phyloP scores from a whole-genome alignment of 2,113 vertebrate genomes.

The Meleagris gallopavo region DNA sequence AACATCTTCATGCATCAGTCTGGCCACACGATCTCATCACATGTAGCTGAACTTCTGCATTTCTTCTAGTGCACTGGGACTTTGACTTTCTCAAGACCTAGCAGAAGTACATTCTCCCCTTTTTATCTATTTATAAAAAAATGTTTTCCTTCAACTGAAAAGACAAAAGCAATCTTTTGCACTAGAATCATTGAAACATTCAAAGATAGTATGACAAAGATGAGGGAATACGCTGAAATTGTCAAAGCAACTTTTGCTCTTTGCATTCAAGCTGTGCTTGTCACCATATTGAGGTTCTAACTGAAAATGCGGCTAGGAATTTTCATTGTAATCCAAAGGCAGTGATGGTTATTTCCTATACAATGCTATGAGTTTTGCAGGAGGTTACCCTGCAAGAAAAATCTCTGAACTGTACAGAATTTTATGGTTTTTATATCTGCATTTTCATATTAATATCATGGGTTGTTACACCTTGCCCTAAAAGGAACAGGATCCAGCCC shows the following conservation, averaged over 20 bases:
- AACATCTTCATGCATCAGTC: not conserved
- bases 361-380: not conserved
- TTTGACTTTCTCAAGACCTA: not conserved
- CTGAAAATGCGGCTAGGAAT: not conserved
- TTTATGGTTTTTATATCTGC: not conserved
- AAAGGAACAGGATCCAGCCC: not conserved
- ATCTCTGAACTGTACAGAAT: rapidly evolving
- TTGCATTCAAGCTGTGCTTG: not conserved
- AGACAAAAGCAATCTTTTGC: not conserved
- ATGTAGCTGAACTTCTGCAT: not conserved
- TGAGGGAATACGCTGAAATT: not conserved
- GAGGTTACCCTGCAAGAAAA: not conserved
- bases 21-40: not conserved
- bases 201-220: not conserved
- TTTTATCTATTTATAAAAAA: not conserved
- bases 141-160: not conserved
- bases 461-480: not conserved
- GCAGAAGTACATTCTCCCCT: not conserved
- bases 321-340: not conserved
- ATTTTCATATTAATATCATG: not conserved
- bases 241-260: not conserved
- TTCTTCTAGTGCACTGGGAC: not conserved
- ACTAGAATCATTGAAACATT: not conserved
- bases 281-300: not conserved
- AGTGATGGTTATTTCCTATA: not conserved